Conservation (phyloP, 2,888 invertebrate species). For the Erebia ligea region DNA sequence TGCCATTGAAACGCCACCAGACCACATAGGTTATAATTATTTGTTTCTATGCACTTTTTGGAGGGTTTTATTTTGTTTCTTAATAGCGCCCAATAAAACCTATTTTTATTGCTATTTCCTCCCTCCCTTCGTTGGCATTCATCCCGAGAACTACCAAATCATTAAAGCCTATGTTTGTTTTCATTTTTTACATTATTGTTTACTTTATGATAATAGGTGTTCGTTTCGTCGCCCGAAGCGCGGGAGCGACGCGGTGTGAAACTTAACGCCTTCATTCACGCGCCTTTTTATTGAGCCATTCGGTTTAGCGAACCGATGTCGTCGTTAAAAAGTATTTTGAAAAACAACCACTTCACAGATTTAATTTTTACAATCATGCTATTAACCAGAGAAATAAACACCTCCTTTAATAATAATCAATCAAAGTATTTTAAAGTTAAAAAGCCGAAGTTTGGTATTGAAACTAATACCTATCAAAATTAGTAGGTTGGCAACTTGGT, state of each 20-base stretch:
- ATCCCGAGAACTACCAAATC: slow-evolving; percentile 69
- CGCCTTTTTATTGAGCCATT: slow-evolving; percentile 75
- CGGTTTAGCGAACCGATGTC: slow-evolving; percentile 75
- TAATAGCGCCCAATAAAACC: slow-evolving; percentile 71
- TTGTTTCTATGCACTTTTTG: slow-evolving; percentile 13
- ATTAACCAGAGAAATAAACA: not conserved
- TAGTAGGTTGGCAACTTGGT: not conserved
- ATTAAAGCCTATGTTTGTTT: slow-evolving; percentile 59
- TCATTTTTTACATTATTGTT: slow-evolving; percentile 78
- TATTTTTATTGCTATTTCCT: slow-evolving; percentile 77
- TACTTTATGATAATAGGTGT: slow-evolving; percentile 82
- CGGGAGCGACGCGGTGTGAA: slow-evolving; percentile 78
- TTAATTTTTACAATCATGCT: slow-evolving; percentile 15
- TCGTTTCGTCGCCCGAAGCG: slow-evolving; percentile 68
- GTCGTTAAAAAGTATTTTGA: slow-evolving; percentile 39
- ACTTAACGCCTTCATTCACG: slow-evolving; percentile 80
- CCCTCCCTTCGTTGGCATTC: slow-evolving; percentile 74
- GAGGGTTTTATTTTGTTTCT: slow-evolving; percentile 38
- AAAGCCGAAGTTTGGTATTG: not conserved
- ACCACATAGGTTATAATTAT: slow-evolving; percentile 14
- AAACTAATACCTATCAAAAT: not conserved
- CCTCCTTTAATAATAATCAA: not conserved
- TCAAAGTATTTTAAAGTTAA: not conserved
- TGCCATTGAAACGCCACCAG: not conserved
- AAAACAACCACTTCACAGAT: slow-evolving; percentile 7